Conservation (phyloP, 1,140 invertebrate species). For the Drusus annulatus region DNA sequence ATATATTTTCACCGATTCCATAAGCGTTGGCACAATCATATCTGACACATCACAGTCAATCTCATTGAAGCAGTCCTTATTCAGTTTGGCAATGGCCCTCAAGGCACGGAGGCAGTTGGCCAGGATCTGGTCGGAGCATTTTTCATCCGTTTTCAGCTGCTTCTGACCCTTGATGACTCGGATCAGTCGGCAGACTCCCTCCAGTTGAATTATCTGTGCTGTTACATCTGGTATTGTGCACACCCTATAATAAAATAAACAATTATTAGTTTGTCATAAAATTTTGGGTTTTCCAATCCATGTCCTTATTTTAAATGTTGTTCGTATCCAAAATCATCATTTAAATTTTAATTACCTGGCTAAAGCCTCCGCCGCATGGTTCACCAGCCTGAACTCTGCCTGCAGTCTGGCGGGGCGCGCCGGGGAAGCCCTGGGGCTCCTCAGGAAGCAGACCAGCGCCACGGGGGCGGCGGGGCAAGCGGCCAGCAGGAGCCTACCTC, state of each 20-base stretch:
- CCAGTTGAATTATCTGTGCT: slow-evolving; percentile 80
- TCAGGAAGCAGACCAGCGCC: slow-evolving; percentile 84
- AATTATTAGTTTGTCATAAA: too few species aligned
- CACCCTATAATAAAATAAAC: slow-evolving; percentile 69
- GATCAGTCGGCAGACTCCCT: slow-evolving; percentile 84
- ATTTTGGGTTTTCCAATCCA: too few species aligned
- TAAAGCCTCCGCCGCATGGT: slow-evolving; percentile 89
- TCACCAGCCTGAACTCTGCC: slow-evolving; percentile 82
- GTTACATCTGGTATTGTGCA: slow-evolving; percentile 83
- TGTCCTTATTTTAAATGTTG: too few species aligned
- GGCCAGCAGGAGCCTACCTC: slow-evolving; percentile 76
- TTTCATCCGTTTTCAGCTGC: slow-evolving; percentile 63
- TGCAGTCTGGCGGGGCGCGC: slow-evolving; percentile 72
- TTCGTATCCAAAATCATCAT: background rate
- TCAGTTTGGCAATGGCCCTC: slow-evolving; percentile 70
- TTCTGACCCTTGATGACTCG: slow-evolving; percentile 79
- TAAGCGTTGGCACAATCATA: slow-evolving; percentile 82
- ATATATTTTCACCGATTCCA: slow-evolving; percentile 77
- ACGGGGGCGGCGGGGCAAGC: slow-evolving; percentile 75
- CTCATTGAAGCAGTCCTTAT: slow-evolving; percentile 70
- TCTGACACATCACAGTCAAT: slow-evolving; percentile 77
- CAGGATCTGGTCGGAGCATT: slow-evolving; percentile 68
- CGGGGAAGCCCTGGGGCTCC: slow-evolving; percentile 75
- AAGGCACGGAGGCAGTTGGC: slow-evolving; percentile 72
- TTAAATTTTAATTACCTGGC: slow-evolving; percentile 73